A percentile compares a stretch with the other conserved stretches of the same genome.
These are phyloP conservation scores for silkworm (Bombyx mori) DNA, from an alignment of 1,140 invertebrate genomes.

Conservation along the genomic window DNA sequence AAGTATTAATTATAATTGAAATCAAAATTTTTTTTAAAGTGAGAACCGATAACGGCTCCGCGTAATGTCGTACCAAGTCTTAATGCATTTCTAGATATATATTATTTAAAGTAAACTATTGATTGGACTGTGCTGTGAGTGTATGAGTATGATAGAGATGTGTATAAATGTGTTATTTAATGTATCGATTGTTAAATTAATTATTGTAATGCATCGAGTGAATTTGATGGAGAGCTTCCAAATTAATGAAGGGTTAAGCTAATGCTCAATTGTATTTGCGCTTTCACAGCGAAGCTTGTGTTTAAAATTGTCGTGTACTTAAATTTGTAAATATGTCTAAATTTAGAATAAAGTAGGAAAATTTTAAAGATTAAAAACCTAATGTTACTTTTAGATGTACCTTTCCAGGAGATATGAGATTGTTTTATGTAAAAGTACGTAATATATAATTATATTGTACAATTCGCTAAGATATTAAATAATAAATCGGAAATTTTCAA, in stretches of 20 bases:
- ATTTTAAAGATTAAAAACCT: constrained; percentile 43
- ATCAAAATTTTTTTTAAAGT: constrained; percentile 40
- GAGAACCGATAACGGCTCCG: constrained; percentile 24
- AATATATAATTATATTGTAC: constrained; percentile 60
- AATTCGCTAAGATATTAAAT: constrained; percentile 39
- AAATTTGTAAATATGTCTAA: constrained; percentile 61
- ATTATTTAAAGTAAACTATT: constrained; percentile 62
- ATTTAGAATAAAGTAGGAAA: constrained; percentile 60
- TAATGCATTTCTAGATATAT: constrained; percentile 68
- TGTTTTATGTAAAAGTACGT: constrained; percentile 41
- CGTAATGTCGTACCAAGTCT: constrained; percentile 62
- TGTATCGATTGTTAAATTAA: constrained; percentile 50
- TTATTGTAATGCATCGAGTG: constrained; percentile 34
- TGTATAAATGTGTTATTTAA: constrained; percentile 66
- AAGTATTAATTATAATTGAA: constrained; percentile 38
- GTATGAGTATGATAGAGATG: constrained; percentile 40
- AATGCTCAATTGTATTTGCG: constrained; percentile 66
- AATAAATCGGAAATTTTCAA: constrained; percentile 49
- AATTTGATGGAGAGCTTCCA: constrained; percentile 33
- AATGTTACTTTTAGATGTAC: constrained; percentile 53
- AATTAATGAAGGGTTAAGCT: constrained; percentile 26
- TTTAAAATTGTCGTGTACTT: constrained; percentile 25
- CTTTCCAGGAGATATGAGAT: constrained; percentile 65
- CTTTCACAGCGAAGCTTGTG: constrained; percentile 62
- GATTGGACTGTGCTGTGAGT: constrained; percentile 61